Conservation (phyloP, 2,888 invertebrate genomes). For the Subacronicta megacephala region DNA sequence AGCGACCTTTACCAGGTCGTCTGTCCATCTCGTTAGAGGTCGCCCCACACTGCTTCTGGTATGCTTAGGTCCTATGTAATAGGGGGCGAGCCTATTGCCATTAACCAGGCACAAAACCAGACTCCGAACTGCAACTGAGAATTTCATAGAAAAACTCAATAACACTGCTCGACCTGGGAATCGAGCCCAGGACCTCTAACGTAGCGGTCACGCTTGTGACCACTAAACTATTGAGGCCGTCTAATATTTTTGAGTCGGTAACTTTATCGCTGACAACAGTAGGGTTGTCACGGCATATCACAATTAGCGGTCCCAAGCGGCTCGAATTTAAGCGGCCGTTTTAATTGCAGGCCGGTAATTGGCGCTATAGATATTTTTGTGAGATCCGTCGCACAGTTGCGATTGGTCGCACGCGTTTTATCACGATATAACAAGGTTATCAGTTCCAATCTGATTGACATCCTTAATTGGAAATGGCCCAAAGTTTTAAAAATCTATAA, state of each 20-base stretch:
- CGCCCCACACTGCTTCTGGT: no score
- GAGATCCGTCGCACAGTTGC: constrained; percentile 8
- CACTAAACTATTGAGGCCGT: no score
- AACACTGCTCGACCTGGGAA: no score
- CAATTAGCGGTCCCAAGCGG: constrained; percentile 38
- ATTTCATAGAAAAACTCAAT: no score
- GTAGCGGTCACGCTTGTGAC: no score
- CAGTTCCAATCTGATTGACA: neutral
- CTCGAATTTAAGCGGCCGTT: constrained; percentile 42
- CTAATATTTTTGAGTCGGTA: constrained; percentile 29
- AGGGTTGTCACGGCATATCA: constrained; percentile 41
- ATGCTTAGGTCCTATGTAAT: no score
- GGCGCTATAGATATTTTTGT: constrained; percentile 44
- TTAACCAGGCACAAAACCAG: no score
- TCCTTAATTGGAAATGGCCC: neutral
- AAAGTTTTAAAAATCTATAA: neutral
- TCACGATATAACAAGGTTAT: neutral
- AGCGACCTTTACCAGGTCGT: no score
- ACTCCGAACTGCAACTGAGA: no score
- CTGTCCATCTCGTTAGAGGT: no score
- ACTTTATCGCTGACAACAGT: constrained; percentile 19
- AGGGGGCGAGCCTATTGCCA: no score
- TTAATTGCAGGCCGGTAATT: constrained; percentile 57
- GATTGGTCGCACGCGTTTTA: constrained; percentile 8
- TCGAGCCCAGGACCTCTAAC: no score